These are phyloP conservation scores for Helicoverpa armigera DNA, from an alignment of 1,140 invertebrate genomes.

Conservation along the genomic window DNA sequence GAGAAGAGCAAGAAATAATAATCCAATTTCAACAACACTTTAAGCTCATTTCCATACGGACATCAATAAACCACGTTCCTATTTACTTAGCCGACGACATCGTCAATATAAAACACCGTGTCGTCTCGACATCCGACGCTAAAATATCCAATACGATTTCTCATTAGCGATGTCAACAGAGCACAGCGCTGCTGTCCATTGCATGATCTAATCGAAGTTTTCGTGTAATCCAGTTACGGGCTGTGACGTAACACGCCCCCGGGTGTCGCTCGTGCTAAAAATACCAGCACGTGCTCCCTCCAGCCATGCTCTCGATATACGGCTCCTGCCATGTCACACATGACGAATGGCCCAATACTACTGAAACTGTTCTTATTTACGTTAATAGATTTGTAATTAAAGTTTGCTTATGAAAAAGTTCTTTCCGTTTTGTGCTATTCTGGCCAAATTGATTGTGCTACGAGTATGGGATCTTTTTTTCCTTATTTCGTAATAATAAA, in stretches of 20 bases:
- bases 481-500: too few relatives aligned
- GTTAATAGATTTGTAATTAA: too few relatives aligned
- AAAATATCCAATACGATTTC: conserved; percentile 12
- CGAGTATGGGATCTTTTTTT: too few relatives aligned
- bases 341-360: not conserved
- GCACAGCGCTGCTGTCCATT: conserved; percentile 26
- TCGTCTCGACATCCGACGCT: conserved; percentile 6
- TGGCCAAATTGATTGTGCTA: too few relatives aligned
- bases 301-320: conserved; percentile 48
- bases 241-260: conserved; percentile 64
- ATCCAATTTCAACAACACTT: not conserved
- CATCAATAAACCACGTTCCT: not conserved
- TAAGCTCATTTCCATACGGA: not conserved
- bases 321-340: conserved; percentile 34
- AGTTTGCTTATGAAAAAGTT: too few relatives aligned
- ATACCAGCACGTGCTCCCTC: conserved; percentile 66
- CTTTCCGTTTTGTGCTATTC: too few relatives aligned
- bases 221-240: conserved; percentile 52
- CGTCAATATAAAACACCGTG: not conserved
- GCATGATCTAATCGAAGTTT: conserved; percentile 49
- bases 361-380: not conserved
- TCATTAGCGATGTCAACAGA: conserved; percentile 23
- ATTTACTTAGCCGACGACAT: not conserved
- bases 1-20: not conserved
- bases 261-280: conserved; percentile 68